Conservation (phyloP, 2,797 vertebrate species). For the Phoebastria nigripes region DNA sequence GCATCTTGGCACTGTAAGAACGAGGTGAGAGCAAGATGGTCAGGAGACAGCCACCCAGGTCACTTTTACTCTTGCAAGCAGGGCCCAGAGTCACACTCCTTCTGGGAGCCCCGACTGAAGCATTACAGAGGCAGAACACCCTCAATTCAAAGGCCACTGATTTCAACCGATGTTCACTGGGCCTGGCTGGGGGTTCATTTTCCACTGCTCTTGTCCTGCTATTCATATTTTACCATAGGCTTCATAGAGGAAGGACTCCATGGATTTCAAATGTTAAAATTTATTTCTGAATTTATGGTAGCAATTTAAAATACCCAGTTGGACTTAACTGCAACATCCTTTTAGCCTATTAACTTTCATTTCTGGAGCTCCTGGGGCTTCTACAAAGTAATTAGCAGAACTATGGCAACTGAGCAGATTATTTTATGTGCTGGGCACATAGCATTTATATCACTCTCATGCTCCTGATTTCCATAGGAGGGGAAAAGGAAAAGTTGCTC, state of each 20-base stretch:
- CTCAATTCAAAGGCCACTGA: neutral
- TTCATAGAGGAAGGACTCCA: neutral
- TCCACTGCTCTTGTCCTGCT: neutral
- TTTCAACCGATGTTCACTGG: neutral
- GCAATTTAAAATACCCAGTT: conserved; percentile 54
- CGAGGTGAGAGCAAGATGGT: neutral
- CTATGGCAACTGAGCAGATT: conserved; percentile 32
- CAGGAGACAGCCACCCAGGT: neutral
- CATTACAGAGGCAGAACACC: neutral
- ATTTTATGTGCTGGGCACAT: conserved; percentile 9
- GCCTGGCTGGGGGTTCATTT: neutral
- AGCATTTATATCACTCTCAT: neutral
- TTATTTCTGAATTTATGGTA: conserved; percentile 44
- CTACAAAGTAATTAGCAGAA: conserved; percentile 56
- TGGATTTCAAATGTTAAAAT: neutral
- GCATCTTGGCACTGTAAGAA: neutral
- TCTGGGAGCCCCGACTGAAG: neutral
- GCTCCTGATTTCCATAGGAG: neutral
- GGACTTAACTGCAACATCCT: conserved; percentile 39
- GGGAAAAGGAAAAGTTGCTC: conserved; percentile 2
- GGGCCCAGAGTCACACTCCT: neutral
- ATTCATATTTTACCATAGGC: neutral
- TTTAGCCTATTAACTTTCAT: conserved; percentile 58
- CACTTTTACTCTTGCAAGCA: neutral
- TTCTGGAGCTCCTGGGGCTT: conserved; percentile 37